phyloP scores from a whole-genome alignment of 2,888 invertebrate species.

The Orthosia incerta region DNA sequence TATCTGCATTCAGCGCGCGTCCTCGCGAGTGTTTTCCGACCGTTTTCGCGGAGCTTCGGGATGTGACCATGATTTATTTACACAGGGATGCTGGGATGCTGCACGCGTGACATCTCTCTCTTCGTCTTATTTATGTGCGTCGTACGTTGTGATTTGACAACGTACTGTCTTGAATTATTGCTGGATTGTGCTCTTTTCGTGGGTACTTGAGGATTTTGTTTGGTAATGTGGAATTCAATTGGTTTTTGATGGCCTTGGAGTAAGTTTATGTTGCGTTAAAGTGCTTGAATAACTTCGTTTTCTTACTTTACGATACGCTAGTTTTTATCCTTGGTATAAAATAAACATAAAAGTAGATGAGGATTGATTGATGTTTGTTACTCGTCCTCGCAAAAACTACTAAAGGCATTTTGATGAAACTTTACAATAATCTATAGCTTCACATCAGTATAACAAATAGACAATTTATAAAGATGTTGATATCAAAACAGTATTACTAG shows the following conservation, averaged over 20 bases:
- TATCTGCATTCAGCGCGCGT: conserved; percentile 82
- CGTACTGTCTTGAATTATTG: conserved; percentile 73
- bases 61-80: conserved; percentile 83
- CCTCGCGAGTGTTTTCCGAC: conserved; percentile 85
- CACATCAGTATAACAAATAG: no score
- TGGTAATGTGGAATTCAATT: conserved; percentile 25
- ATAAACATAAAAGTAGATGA: no score
- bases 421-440: no score
- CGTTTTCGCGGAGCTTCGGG: conserved; percentile 81
- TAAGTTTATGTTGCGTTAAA: not conserved
- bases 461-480: no score
- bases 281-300: not conserved
- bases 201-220: conserved; percentile 8
- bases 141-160: conserved; percentile 81
- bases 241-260: conserved; percentile 17
- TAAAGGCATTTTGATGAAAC: no score
- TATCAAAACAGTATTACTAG: no score
- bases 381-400: no score
- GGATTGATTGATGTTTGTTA: no score
- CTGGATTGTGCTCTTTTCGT: conserved; percentile 48
- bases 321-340: not conserved
- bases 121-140: conserved; percentile 76
- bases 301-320: no score
- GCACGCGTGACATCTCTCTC: conserved; percentile 72
- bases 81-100: conserved; percentile 67